Percentiles rank a stretch among this genome's conserved stretches.
Conservation (phyloP, 1,140 invertebrate genomes). For the Pseudomyrmex pallidus region DNA sequence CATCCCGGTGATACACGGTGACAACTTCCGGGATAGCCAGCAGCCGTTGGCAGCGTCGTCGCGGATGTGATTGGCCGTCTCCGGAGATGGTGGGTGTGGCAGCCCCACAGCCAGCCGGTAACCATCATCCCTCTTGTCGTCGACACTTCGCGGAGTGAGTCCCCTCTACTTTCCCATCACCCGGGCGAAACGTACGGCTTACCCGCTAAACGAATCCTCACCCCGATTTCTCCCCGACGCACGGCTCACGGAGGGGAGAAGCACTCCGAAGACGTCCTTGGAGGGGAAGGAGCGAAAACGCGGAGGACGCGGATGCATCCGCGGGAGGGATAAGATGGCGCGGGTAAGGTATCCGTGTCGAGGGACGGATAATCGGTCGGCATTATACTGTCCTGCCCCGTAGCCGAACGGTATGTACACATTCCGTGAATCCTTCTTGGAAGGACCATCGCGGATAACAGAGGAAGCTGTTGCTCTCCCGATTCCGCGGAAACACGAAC, state of each 20-base stretch:
- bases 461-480: neutral
- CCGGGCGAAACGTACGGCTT: constrained; percentile 70
- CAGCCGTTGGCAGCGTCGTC: constrained; percentile 65
- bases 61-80: constrained; percentile 74
- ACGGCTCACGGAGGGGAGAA: constrained; percentile 55
- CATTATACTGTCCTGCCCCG: constrained; percentile 61
- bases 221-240: constrained; percentile 24
- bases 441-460: neutral
- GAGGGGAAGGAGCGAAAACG: constrained; percentile 42
- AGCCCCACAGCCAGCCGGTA: constrained; percentile 61
- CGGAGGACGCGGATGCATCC: constrained; percentile 45
- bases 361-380: constrained; percentile 76
- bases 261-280: constrained; percentile 25
- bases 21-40: constrained; percentile 73
- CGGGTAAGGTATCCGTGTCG: constrained; percentile 69
- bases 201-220: constrained; percentile 71
- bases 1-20: constrained; percentile 67
- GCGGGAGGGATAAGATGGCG: constrained; percentile 36
- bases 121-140: constrained; percentile 72
- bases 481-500: neutral
- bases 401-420: neutral
- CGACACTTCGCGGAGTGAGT: constrained; percentile 68
- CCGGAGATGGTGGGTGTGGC: constrained; percentile 78
- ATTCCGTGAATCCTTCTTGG: neutral
- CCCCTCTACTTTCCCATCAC: constrained; percentile 72